phyloP scores from a whole-genome alignment of 1,140 invertebrate genomes.

The Drosophila rhopaloa region DNA sequence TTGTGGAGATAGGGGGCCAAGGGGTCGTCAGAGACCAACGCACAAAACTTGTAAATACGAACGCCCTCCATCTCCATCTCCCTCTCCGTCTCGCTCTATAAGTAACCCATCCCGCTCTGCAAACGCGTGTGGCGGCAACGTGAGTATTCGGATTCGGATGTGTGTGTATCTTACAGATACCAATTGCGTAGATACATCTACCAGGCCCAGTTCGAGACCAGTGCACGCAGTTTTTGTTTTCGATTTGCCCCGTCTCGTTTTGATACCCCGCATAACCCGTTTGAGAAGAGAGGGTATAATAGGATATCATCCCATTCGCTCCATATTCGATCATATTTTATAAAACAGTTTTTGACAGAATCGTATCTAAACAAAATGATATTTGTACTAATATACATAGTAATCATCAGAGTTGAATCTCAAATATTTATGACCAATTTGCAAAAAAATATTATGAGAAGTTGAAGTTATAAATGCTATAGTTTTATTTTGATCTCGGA shows the following conservation, averaged over 20 bases:
- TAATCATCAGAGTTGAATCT: too few relatives aligned
- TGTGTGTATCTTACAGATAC: conserved; percentile 52
- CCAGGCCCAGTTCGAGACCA: conserved; percentile 31
- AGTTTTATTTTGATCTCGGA: too few relatives aligned
- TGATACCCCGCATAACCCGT: conserved; percentile 20
- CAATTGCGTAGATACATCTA: conserved; percentile 46
- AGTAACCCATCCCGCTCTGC: conserved; percentile 11
- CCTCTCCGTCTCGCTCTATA: neutral
- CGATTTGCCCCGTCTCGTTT: conserved; percentile 26
- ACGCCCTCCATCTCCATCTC: conserved; percentile 2
- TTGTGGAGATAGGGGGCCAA: conserved; percentile 11
- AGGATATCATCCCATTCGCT: neutral
- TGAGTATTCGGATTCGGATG: conserved; percentile 12
- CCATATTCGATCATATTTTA: neutral
- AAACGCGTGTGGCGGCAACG: conserved; percentile 36
- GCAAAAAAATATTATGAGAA: too few relatives aligned
- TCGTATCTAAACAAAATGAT: too few relatives aligned
- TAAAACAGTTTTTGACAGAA: too few relatives aligned
- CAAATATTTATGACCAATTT: too few relatives aligned
- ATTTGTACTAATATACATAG: too few relatives aligned
- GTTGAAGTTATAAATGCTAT: neutral
- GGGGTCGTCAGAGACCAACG: conserved; percentile 58
- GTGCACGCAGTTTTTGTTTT: conserved; percentile 37
- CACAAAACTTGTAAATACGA: conserved; percentile 69
- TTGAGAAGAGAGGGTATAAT: neutral